phyloP scores from a whole-genome alignment of 2,113 vertebrate species.

The Chaetops frenatus region DNA sequence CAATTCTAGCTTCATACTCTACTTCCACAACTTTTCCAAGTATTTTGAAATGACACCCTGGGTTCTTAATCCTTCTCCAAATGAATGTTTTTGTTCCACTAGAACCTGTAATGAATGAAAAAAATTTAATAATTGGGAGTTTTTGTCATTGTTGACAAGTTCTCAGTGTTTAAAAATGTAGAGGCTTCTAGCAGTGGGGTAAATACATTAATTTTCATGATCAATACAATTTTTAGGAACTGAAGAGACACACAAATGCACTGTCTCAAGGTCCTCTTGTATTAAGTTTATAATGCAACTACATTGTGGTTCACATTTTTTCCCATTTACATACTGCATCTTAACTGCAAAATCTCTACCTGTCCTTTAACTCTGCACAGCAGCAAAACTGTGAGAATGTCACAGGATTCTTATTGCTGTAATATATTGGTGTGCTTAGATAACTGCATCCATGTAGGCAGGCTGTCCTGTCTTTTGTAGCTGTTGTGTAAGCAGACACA shows the following conservation, averaged over 20 bases:
- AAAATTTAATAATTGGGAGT: not conserved
- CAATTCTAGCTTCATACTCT: not conserved
- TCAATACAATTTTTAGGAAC: not conserved
- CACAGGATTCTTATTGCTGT: not conserved
- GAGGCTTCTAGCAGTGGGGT: not conserved
- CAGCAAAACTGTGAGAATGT: not conserved
- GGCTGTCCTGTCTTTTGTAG: not conserved
- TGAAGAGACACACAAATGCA: not conserved
- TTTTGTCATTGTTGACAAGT: not conserved
- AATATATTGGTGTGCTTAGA: not conserved
- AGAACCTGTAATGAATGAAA: not conserved
- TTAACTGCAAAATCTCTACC: not conserved
- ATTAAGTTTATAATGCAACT: not conserved
- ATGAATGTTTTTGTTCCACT: not conserved
- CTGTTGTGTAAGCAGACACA: not conserved
- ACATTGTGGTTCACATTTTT: not conserved
- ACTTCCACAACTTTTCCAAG: constrained; percentile 1
- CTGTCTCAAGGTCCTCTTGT: not conserved
- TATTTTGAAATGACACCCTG: not conserved
- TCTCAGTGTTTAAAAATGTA: not conserved
- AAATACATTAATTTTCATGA: not conserved
- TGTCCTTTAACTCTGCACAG: not conserved
- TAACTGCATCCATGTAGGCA: not conserved
- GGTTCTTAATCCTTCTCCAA: not conserved
- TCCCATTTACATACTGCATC: not conserved